Percentiles rank a stretch among this genome's conserved stretches.
phyloP scores from a whole-genome alignment of 2,888 invertebrate genomes.

The Parelbella ahira region DNA sequence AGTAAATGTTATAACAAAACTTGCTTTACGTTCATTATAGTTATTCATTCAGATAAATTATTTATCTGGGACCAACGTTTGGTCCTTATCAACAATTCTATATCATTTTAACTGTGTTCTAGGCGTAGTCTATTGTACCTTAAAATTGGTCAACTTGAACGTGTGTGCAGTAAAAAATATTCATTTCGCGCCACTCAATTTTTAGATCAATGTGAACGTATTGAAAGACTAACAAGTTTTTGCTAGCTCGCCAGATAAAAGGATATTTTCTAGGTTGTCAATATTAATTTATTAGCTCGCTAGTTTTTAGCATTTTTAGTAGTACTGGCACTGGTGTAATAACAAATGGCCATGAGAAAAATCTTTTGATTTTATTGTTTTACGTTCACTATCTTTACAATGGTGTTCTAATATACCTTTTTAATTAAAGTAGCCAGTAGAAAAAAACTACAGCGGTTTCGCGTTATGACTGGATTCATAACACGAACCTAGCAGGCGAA shows the following conservation, averaged over 20 bases:
- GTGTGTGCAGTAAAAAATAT: conserved; percentile 44
- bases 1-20: conserved; percentile 17
- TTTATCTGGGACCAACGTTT: conserved; percentile 44
- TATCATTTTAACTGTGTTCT: conserved; percentile 36
- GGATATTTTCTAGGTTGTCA: conserved; percentile 30
- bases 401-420: conserved; percentile 4
- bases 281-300: conserved; percentile 17
- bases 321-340: no score
- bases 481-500: no score
- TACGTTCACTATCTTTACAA: conserved; percentile 13
- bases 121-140: conserved; percentile 52
- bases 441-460: no score
- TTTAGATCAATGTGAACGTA: conserved; percentile 21
- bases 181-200: conserved; percentile 39
- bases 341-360: conserved; percentile 11
- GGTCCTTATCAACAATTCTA: conserved; percentile 41
- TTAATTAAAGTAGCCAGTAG: no score
- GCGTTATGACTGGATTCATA: no score
- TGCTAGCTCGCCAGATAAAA: conserved; percentile 20
- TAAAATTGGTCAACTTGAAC: conserved; percentile 50
- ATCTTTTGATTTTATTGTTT: conserved; percentile 16
- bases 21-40: conserved; percentile 4
- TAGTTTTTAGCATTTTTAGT: conserved; percentile 8
- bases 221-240: conserved; percentile 10
- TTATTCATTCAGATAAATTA: conserved; percentile 40